Evolutionary conservation across 1,140 invertebrate species (phyloP).

Genomic region (Drosophila ercepeae): DNA sequence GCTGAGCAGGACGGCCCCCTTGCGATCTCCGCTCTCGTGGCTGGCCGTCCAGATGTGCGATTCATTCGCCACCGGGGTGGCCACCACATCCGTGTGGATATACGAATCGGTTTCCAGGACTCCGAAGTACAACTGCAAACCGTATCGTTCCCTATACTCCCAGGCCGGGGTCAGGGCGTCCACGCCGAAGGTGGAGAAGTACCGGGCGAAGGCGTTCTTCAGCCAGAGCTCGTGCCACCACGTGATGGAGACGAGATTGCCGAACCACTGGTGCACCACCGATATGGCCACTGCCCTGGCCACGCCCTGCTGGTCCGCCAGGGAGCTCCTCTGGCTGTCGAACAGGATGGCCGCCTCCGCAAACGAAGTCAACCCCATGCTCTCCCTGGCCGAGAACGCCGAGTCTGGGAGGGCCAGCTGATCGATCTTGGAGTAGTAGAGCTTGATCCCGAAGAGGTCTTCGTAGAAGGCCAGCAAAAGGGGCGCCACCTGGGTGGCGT

Average conservation of each 20-base stretch:
- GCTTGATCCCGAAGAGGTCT: neutral
- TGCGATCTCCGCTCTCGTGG: neutral
- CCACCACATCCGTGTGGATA: constrained; percentile 1
- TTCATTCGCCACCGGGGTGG: neutral
- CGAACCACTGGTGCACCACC: constrained; percentile 12
- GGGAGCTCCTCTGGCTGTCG: constrained; percentile 1
- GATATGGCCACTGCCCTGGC: constrained; percentile 2
- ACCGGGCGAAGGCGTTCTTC: constrained; percentile 8
- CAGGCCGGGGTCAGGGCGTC: neutral
- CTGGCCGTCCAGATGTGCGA: neutral
- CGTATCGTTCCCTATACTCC: constrained; percentile 5
- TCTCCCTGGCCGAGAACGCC: neutral
- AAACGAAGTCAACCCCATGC: neutral
- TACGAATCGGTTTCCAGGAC: constrained; percentile 6
- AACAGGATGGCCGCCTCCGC: neutral
- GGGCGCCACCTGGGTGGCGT: neutral
- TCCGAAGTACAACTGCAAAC: neutral
- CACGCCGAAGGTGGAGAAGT: constrained; percentile 2
- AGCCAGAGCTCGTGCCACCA: constrained; percentile 13
- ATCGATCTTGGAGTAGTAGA: neutral
- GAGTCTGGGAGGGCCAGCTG: neutral
- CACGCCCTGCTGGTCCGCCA: constrained; percentile 12
- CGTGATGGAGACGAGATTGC: neutral
- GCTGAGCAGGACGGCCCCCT: constrained; percentile 2
- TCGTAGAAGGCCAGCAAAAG: constrained; percentile 9